phyloP scores from a whole-genome alignment of 2,113 vertebrate genomes.

The Petrocephalus microphthalmus region DNA sequence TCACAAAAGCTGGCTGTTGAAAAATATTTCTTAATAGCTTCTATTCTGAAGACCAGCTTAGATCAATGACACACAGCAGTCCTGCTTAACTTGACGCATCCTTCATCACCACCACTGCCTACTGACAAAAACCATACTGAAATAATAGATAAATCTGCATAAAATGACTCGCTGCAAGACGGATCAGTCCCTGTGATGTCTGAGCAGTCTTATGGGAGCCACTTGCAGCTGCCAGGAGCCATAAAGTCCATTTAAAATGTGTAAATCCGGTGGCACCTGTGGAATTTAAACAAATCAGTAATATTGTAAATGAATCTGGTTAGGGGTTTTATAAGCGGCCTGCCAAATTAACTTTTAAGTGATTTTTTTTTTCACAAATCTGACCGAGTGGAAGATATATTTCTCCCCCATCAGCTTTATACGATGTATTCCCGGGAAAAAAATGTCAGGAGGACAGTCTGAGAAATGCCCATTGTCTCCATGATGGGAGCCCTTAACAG shows the following conservation, averaged over 20 bases:
- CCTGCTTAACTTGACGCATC: background rate
- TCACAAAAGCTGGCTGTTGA: background rate
- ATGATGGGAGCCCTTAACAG: background rate
- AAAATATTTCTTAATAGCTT: background rate
- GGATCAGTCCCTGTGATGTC: background rate
- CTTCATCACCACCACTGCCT: background rate
- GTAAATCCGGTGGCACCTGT: slow-evolving; percentile 19
- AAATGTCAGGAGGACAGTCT: background rate
- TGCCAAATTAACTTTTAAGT: background rate
- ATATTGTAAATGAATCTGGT: background rate
- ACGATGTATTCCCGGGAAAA: background rate
- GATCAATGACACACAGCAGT: background rate
- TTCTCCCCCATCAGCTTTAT: background rate
- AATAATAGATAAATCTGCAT: background rate
- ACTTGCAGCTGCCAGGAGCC: slow-evolving; percentile 4
- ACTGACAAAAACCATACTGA: background rate
- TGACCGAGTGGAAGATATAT: background rate
- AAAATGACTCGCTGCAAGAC: background rate
- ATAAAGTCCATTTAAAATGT: slow-evolving; percentile 24
- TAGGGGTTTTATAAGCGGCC: background rate
- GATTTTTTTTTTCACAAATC: background rate
- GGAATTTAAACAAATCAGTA: slow-evolving; percentile 17
- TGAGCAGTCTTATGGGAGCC: background rate
- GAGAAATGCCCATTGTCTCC: background rate
- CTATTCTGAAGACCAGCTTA: background rate